Base-by-base conservation (phyloP, 2,113 vertebrate species). In the Lasiurus borealis region DNA sequence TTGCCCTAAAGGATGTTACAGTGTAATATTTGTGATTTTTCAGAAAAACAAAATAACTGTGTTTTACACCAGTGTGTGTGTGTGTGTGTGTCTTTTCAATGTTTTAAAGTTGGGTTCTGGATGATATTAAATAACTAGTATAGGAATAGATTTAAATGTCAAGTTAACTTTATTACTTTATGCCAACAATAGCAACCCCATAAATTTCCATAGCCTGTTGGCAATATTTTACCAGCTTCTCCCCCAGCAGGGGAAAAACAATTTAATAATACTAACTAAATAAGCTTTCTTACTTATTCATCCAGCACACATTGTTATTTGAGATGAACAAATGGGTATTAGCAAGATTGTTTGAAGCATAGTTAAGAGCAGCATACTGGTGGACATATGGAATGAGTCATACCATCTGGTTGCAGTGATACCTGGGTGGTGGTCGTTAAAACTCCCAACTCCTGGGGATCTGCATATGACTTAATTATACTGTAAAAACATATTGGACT, bases 341-440 rank as follows among this genome's bases (percentile, higher is more conserved):
- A 94, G 77, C 36, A 85, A 83, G 73, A 71, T 75, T 87, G 66
- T 82, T 87, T 87, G 88, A 94, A 46, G 72, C 69, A 12, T 68
- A 36, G 75, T 93, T 89, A 64, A 88, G 85, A 85, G 78, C 71
- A 89, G 34, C 82, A 36, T 71, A 48, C 54, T 94, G 81, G 46
- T 87, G 73, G 89, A 72, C 91, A 92, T 54, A 48, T 16, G 76
- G 78, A 94, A 59, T 95, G 90, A 95, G 78, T 90, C 82, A 92
- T 10, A 75, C 92, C 73, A n/a, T 96, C 93, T 96, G 96, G 84
- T 77, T 57, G 81, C 66, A 69, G 52, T 90, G 72, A 21, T 71
- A 90, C 92, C 88, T 97, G 92, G 77, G 82, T 54, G 81, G 93
- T 94, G 93, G 88, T 96, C 68, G 27, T 88, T 92, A 89, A 90